Evolutionary conservation across 2,797 vertebrate species (phyloP), one percentile per base, ranked within the genome.

Genomic region (Characodon lateralis): DNA sequence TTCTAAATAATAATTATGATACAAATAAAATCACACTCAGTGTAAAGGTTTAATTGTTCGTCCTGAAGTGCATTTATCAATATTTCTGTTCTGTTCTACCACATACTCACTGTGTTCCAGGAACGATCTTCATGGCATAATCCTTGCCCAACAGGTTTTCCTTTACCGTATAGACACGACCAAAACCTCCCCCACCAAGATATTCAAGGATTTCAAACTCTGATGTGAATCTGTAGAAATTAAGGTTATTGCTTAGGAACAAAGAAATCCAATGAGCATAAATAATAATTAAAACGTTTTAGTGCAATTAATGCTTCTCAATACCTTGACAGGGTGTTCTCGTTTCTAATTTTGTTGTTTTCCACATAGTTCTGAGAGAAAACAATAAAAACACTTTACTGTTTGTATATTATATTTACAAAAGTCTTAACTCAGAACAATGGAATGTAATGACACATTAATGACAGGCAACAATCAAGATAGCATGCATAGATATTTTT

Each of bases 101-200:
- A 93, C 93, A 81, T 6, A 90, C 95, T 94, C 81, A 95, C 95
- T 72, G 0, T 18, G 48, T 76, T 39, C 2, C 1, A 7, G 0
- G 13, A 7, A 95, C 94, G 10, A 93, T 83, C 88, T 96, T 96
- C 35, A 96, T 82, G 18, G 95, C 95, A 75, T 26, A 93, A 22
- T 8, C 20, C 14, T 10, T 84, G 0, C 74, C 0, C 46, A 89
- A 31, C 18, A 90, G 39, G 68, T 48, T 89, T 2, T 78, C 0
- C 77, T 74, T 93, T 61, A 89, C 95, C 79, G 89, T 92, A 72
- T 65, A 94, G 81, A 96, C 95, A 18, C 0, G 0, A 12, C 95
- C 95, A 81, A 82, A 95, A 0, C 65, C 86, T 81, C 95, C 95
- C 71, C 82, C 61, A 5, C 85, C 95, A 59, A 95, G 78, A n/a